Base-by-base conservation (phyloP, 1,140 invertebrate genomes). In the Bombus turneri region DNA sequence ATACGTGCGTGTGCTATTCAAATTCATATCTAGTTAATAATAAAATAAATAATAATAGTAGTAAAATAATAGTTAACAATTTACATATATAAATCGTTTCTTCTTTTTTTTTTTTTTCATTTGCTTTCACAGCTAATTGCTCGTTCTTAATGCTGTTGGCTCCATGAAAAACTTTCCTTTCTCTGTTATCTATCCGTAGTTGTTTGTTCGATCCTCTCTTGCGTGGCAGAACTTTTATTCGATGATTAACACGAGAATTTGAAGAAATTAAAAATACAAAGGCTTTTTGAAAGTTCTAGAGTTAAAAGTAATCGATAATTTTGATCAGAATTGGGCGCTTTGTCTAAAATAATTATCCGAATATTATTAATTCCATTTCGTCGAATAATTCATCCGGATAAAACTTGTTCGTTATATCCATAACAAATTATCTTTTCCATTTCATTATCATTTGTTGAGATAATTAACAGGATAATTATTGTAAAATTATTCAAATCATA, bases 41-140 rank as follows among this genome's bases (percentile, higher is more conserved):
- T 53, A 53, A 53, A 53, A 53, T 53, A 53, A 53, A 53, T 22
- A 53, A 53, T 22, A 22, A 53, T 53, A 53, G 15, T 2, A 22
- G 47, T 53, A 53, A 53, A 53, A 53, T 53, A 53, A 53, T 22
- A 22, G 18, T 53, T 22, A 53, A 53, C 22, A 1, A 66, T 62
- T 62, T 62, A 53, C 22, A 62, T 28, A 62, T 62, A n/a, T 9
- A 62, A n/a, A n/a, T 22, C 64, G 2, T 34, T 66, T n/a, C 3
- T 31, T 31, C 37, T 64, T n/a, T 13, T 64, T 66, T 74, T 31
- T 37, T 31, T 31, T 34, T 6, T 6, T 28, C 62, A n/a, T 72
- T 72, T 47, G 22, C 66, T 71, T 84, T 84, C 71, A 22, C 39
- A 72, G 76, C 76, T 37, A 25, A 43, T 69, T 66, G 39, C 22